A percentile compares a stretch with the other conserved stretches of the same genome.
These are phyloP conservation scores for Axis porcinus DNA, from an alignment of 2,113 vertebrate genomes.

Conservation along the genomic window DNA sequence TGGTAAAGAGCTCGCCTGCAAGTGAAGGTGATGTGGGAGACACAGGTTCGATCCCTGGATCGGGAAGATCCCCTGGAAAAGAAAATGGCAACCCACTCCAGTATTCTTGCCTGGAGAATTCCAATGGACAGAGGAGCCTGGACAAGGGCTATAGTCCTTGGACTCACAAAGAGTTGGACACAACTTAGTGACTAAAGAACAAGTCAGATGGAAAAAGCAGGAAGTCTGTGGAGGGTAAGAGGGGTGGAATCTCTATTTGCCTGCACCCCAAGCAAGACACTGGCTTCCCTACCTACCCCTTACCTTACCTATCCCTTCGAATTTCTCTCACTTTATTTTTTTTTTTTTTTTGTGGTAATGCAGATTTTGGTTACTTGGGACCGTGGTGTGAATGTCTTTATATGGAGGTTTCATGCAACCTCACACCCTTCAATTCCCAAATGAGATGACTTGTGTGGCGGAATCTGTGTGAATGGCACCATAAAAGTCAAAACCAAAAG, in stretches of 20 bases:
- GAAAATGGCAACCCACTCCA: not conserved
- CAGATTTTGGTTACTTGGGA: not conserved
- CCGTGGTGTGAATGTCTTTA: not conserved
- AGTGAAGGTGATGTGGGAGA: not conserved
- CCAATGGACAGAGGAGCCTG: not conserved
- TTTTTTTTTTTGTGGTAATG: not conserved
- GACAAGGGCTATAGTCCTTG: not conserved
- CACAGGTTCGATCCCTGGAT: not conserved
- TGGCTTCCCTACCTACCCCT: not conserved
- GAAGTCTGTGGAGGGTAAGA: not conserved
- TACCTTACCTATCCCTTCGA: not conserved
- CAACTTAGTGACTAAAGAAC: not conserved
- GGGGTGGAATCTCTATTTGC: not conserved
- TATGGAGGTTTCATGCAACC: not conserved
- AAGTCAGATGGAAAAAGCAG: not conserved
- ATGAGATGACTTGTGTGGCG: not conserved
- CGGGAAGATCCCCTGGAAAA: not conserved
- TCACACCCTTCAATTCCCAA: not conserved
- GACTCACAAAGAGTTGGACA: not conserved
- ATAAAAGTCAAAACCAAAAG: constrained; percentile 16
- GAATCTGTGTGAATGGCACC: not conserved
- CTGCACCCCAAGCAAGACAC: not conserved
- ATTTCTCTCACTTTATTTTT: not conserved
- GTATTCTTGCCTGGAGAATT: not conserved
- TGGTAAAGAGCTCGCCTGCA: not conserved